Base-by-base conservation (phyloP, 1,140 invertebrate genomes). In the Riptortus pedestris region DNA sequence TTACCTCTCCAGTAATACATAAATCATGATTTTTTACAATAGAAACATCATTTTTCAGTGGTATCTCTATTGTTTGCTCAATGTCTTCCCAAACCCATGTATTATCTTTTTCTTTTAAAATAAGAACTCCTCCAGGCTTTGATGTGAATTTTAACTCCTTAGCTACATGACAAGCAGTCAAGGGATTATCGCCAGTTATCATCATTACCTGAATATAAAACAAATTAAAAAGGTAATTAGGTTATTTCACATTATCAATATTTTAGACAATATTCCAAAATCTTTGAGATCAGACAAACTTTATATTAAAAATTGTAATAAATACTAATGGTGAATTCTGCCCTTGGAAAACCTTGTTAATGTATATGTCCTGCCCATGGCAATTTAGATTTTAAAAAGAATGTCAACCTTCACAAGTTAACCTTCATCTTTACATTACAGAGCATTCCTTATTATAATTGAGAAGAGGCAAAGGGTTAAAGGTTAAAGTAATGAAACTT, bases 141-240 rank as follows among this genome's bases (percentile, higher is more conserved):
- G 73, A 74, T 0, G 87, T 90, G 72, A 99, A 97, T 69, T 86
- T 85, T 27, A 99, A 76, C 75, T 98, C 93, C 71, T 87, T 87
- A 2, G 95, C 95, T 5, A 99, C 96, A 75, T 99, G 95, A 76
- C 96, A 99, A 20, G 97, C 97, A 0, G 97, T 99, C 33, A 99
- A 76, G 9, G 96, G 93, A 81, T 97, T 99, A 74, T 99, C 97
- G 48, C 97, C 97, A 22, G 97, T 99, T 33, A 99, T 99, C 95
- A 99, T 99, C 1, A 91, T 85, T 18, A 95, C 90, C 78, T 91
- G 79, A n/a, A n/a, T n/a, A n/a, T n/a, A n/a, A n/a, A n/a, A n/a
- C n/a, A n/a, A n/a, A 55, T 72, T 73, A n/a, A n/a, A n/a, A n/a
- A n/a, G n/a, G n/a, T n/a, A n/a, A n/a, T n/a, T n/a, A n/a, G n/a